phyloP scores from a whole-genome alignment of 1,140 invertebrate species.

The Maniola jurtina region DNA sequence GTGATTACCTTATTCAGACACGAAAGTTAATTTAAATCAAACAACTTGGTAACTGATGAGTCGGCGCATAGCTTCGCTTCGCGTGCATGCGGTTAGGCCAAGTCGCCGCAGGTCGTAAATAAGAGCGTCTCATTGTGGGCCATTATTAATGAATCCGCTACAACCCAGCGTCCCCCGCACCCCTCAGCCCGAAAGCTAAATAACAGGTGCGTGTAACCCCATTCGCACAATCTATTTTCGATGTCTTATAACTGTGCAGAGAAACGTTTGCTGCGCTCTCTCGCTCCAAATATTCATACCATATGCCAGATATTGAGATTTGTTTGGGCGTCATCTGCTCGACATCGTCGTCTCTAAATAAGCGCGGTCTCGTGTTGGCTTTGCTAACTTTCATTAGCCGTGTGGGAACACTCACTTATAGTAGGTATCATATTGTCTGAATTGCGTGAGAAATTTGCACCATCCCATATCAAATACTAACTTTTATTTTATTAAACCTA shows the following conservation, averaged over 20 bases:
- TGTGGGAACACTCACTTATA: conserved; percentile 64
- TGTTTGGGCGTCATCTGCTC: conserved; percentile 74
- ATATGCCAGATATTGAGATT: conserved; percentile 76
- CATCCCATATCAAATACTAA: not conserved
- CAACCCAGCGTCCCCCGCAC: conserved; percentile 45
- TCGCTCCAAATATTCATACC: conserved; percentile 76
- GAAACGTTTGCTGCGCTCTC: conserved; percentile 63
- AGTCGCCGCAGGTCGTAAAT: conserved; percentile 71
- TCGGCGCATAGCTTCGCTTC: conserved; percentile 44
- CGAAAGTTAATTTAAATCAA: not conserved
- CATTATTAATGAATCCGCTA: conserved; percentile 76
- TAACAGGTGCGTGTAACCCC: conserved; percentile 78
- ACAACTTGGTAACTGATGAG: conserved; percentile 12
- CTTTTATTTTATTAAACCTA: too few relatives aligned
- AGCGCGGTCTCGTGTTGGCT: conserved; percentile 65
- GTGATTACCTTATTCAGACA: not conserved
- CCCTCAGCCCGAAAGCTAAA: conserved; percentile 66
- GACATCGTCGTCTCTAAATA: conserved; percentile 68
- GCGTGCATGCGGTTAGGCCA: conserved; percentile 57
- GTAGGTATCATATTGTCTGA: conserved; percentile 64
- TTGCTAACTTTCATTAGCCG: conserved; percentile 71
- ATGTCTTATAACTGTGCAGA: conserved; percentile 72
- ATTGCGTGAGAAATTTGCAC: conserved; percentile 54
- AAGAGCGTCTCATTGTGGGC: conserved; percentile 73
- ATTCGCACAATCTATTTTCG: conserved; percentile 78